Evolutionary conservation across 2,797 vertebrate species (phyloP), one percentile per base, ranked within the genome.

Genomic region (Oreochromis mossambicus): DNA sequence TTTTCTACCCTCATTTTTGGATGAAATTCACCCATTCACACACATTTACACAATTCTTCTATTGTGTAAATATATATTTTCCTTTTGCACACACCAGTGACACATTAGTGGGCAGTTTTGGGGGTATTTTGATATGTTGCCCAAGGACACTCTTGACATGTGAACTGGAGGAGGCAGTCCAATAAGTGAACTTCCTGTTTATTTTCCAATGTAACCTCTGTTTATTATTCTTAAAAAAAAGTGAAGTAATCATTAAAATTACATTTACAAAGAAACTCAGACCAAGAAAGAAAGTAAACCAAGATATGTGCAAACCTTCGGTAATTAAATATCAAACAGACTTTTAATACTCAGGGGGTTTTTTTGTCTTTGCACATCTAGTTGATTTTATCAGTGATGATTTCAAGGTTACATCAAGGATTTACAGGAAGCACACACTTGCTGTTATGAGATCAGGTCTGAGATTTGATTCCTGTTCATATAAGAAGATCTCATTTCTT

Each of bases 401-500:
- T 75, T 32, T 75, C 15, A 73, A 12, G 1, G 46, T 50, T 75
- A 32, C 17, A 0, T 75, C 43, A 32, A 50, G 26, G 17, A 19
- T 50, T 75, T 75, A 50, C 10, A 0, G 10, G 80, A 77, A 41
- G 52, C 8, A 58, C 19, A 26, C 21, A 11, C 26, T 15, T 13
- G 21, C 29, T 50, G 52, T 56, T 46, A 66, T 19, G 58, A 73
- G 66, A 78, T 78, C 75, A 51, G 55, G 7, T 77, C 9, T 68
- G 77, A n/a, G 78, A 46, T 43, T 21, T 29, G 32, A 24, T 66
- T 21, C 12, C 41, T 29, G 29, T 21, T 5, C 24, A 3, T 32
- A 50, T 52, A 78, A 75, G n/a, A 29, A 48, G 80, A 24, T 83
- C 70, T 81, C 51, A 32, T 54, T 12, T 56, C 75, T 68, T 24